Evolutionary conservation across 2,113 vertebrate species (phyloP).

Genomic region (Campylomormyrus tamandua): DNA sequence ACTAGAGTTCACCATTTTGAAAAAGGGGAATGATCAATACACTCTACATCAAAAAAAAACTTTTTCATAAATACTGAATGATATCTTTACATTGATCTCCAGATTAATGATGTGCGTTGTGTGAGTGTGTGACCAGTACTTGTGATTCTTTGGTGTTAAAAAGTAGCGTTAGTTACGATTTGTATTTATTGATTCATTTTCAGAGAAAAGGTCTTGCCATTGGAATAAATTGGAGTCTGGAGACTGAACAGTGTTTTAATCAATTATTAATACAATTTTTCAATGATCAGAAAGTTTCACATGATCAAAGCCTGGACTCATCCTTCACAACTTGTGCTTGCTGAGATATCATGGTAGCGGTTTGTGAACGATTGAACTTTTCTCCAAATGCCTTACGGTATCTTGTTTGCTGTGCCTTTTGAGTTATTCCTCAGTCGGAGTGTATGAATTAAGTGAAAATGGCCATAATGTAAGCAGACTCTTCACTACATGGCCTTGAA

Average conservation of each 20-base stretch:
- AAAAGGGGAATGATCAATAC: not conserved
- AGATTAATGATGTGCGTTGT: slow-evolving; percentile 13
- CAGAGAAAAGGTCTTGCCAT: slow-evolving; percentile 40
- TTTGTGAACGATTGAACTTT: slow-evolving; percentile 58
- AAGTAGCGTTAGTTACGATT: not conserved
- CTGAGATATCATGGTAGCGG: slow-evolving; percentile 66
- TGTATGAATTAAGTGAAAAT: slow-evolving; percentile 22
- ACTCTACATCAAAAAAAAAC: not conserved
- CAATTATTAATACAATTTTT: slow-evolving; percentile 83
- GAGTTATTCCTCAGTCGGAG: slow-evolving; percentile 43
- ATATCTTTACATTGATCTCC: slow-evolving; percentile 7
- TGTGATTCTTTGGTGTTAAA: not conserved
- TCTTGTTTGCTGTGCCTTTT: slow-evolving; percentile 43
- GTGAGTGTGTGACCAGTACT: not conserved
- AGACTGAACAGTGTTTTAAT: slow-evolving; percentile 63
- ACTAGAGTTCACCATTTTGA: not conserved
- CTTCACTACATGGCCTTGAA: not conserved
- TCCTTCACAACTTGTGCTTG: slow-evolving; percentile 55
- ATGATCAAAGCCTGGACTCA: slow-evolving; percentile 72
- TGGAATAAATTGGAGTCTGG: slow-evolving; percentile 51
- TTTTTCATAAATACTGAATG: not conserved
- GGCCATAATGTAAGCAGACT: not conserved
- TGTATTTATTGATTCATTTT: slow-evolving; percentile 31
- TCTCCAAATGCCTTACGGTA: slow-evolving; percentile 51
- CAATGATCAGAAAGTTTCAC: slow-evolving; percentile 65